Evolutionary conservation across 2,113 vertebrate species (phyloP).

Genomic region (Lepus americanus): DNA sequence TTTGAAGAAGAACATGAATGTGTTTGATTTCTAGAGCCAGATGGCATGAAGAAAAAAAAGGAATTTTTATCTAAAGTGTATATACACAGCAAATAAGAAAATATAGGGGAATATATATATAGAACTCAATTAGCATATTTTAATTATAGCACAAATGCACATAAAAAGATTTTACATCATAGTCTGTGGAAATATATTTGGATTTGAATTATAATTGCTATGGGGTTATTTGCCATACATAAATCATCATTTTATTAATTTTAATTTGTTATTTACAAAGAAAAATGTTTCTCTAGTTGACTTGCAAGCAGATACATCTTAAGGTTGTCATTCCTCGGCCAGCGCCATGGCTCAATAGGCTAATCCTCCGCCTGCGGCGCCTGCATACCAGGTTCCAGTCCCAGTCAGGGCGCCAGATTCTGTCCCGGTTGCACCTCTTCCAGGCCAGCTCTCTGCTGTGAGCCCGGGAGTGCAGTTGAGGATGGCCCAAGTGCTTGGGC

Average conservation of each 20-base stretch:
- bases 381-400: too few relatives aligned
- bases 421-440: too few relatives aligned
- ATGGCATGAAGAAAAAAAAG: neutral
- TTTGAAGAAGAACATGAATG: conserved; percentile 13
- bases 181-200: neutral
- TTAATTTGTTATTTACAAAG: neutral
- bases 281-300: neutral
- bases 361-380: too few relatives aligned
- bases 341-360: too few relatives aligned
- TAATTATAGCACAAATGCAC: neutral
- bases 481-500: too few relatives aligned
- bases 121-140: neutral
- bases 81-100: neutral
- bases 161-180: neutral
- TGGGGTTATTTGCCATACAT: neutral
- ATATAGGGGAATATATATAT: neutral
- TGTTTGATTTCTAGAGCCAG: neutral
- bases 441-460: too few relatives aligned
- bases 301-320: conserved; percentile 26
- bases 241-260: neutral
- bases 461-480: too few relatives aligned
- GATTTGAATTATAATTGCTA: neutral
- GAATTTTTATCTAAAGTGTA: neutral
- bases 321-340: neutral
- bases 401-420: too few relatives aligned